These are phyloP conservation scores for Cynocephalus volans DNA, from an alignment of 2,113 vertebrate species.

Conservation along the genomic window DNA sequence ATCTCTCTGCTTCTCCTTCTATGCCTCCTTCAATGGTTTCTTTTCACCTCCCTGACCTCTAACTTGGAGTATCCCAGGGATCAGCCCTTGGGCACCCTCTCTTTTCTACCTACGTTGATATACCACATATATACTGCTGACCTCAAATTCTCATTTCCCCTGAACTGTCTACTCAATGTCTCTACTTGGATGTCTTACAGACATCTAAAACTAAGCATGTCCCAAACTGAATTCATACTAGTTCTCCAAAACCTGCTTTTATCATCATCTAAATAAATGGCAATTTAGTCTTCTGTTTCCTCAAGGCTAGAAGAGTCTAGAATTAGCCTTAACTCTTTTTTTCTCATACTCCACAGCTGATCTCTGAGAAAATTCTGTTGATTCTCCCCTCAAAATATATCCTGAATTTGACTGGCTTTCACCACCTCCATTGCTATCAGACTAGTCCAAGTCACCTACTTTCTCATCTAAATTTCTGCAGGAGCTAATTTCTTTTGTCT, in stretches of 20 bases:
- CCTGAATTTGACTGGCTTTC: neutral
- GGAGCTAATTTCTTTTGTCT: neutral
- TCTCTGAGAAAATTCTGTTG: neutral
- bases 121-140: neutral
- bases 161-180: neutral
- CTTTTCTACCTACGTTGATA: neutral
- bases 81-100: neutral
- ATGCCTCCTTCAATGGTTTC: neutral
- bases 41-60: neutral
- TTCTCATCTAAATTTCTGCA: neutral
- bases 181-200: neutral
- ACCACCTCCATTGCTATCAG: too few species aligned
- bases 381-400: neutral
- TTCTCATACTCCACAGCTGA: neutral
- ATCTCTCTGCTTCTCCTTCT: neutral
- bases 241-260: neutral
- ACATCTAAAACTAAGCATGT: neutral
- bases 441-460: neutral
- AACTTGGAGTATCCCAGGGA: neutral
- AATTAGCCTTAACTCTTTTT: neutral
- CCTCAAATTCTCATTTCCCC: neutral
- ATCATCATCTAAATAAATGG: neutral
- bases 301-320: constrained; percentile 2
- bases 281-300: neutral
- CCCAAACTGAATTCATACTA: neutral